Evolutionary conservation across 2,113 vertebrate species (phyloP), one percentile per base, ranked within the genome.

Genomic region (Gallinago media): DNA sequence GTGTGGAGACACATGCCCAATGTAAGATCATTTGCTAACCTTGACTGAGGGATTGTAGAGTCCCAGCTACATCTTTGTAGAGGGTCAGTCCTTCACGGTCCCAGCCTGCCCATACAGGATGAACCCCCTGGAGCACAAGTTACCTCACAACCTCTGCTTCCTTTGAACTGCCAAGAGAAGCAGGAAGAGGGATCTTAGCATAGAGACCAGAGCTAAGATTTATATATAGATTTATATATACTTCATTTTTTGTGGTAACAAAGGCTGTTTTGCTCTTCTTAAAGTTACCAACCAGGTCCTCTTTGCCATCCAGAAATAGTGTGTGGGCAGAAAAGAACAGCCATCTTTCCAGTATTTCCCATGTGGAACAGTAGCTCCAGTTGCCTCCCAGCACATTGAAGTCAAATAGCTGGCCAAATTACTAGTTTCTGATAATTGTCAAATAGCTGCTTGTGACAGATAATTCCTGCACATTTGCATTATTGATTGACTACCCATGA

Each of bases 71-170:
- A 7, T 34, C 20, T 80, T 62, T 55, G 31, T 20, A 70, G 32
- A 61, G 8, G 5, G 8, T n/a, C 22, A 29, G 15, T 50, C 14
- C 6, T 13, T 38, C 4, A 0, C n/a, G 23, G 11, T 65, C 8
- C 56, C 46, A 59, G 20, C 16, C 29, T 86, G 14, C 26, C 20
- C 11, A 59, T 55, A 56, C 0, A n/a, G 31, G 4, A 14, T 38
- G 42, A 46, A 31, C 12, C 8, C 19, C 32, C 13, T 46, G 67
- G 25, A 78, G 15, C 4, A 0, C 9, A n/a, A 38, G 29, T 63
- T 46, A 16, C 13, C 14, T 50, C 32, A 36, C 1, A 11, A 6
- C 8, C 38, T 34, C 38, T 27, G 11, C 5, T 52, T 76, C 17
- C 42, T 74, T 26, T 42, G 32, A n/a, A 26, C 6, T n/a, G 21